Evolutionary conservation across 2,888 invertebrate species (phyloP), one percentile per base, ranked within the genome.

Genomic region (Hydrotaea cyrtoneurina): DNA sequence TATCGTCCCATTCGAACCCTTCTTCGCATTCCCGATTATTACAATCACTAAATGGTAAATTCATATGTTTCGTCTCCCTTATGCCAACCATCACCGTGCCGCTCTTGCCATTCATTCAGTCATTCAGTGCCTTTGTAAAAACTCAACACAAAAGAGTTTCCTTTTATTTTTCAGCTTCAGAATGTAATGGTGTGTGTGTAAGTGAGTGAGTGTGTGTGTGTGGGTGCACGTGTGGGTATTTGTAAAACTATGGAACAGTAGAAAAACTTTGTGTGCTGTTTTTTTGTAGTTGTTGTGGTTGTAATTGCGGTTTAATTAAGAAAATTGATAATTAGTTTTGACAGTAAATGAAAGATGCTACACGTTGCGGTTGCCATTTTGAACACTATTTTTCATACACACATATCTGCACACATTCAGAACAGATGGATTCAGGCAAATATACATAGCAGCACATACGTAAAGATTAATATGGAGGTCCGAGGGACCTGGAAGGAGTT

Each of bases 251-350:
- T 69, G 43, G 23, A 46, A 46, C 23, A 21, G 23, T 15, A 46
- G 46, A 23, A 69, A 69, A 69, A 69, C 13, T 77, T 57, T 66
- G 69, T 19, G 53, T 75, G 26, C 43, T 26, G 19, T 4, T 76
- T 19, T 69, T 75, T 46, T 83, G 77, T 78, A 80, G 69, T 83
- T 82, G 78, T 86, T 84, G 84, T 80, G 87, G 83, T 80, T 88
- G 86, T 88, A 87, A 88, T 89, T 89, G 87, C 83, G 86, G 87
- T 88, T 89, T 89, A 88, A 89, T 89, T 89, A 89, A 88, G 88
- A 89, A 89, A 89, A 89, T 89, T 89, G 87, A 88, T 89, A 89
- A 89, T 89, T 89, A 88, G 87, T 88, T 88, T 89, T 88, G 87
- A 88, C 88, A 88, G 87, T 76, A 86, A 87, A 85, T 83, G 87